A percentile compares a stretch with the other conserved stretches of the same genome.
These are phyloP conservation scores for Drosophila falleni DNA, from an alignment of 2,888 invertebrate species.

Conservation along the genomic window DNA sequence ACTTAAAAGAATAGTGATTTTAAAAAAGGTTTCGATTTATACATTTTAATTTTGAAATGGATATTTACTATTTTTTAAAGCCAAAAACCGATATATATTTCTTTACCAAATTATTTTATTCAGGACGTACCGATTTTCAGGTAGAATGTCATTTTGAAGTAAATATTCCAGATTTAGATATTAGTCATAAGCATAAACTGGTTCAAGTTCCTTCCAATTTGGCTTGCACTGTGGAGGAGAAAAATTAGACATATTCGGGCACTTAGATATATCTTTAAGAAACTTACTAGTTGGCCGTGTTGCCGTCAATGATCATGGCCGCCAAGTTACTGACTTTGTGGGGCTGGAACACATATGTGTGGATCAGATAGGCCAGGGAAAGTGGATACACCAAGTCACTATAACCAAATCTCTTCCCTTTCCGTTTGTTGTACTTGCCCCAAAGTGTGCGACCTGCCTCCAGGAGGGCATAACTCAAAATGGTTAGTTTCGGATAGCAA, in stretches of 20 bases:
- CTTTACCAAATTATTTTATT: no score
- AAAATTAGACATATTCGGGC: background rate
- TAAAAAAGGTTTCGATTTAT: no score
- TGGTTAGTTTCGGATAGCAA: constrained; percentile 66
- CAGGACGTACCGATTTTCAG: no score
- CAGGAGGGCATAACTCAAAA: constrained; percentile 70
- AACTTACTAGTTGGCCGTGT: constrained; percentile 60
- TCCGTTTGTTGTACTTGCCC: constrained; percentile 22
- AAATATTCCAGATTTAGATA: no score
- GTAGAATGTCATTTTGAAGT: no score
- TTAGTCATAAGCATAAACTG: constrained; percentile 13
- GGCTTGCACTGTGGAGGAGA: constrained; percentile 32
- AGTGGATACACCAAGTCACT: constrained; percentile 40
- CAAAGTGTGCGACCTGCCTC: constrained; percentile 63
- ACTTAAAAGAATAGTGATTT: no score
- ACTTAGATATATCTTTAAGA: background rate
- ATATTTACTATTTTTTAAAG: no score
- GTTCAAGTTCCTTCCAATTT: constrained; percentile 39
- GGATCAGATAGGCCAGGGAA: constrained; percentile 53
- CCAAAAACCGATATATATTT: no score
- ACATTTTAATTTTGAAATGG: no score
- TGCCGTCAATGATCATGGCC: constrained; percentile 42
- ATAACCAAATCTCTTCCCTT: constrained; percentile 31
- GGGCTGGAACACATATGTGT: constrained; percentile 46
- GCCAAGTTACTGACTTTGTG: constrained; percentile 41